phyloP scores from a whole-genome alignment of 2,888 invertebrate genomes.

The Eupeodes latifasciatus region DNA sequence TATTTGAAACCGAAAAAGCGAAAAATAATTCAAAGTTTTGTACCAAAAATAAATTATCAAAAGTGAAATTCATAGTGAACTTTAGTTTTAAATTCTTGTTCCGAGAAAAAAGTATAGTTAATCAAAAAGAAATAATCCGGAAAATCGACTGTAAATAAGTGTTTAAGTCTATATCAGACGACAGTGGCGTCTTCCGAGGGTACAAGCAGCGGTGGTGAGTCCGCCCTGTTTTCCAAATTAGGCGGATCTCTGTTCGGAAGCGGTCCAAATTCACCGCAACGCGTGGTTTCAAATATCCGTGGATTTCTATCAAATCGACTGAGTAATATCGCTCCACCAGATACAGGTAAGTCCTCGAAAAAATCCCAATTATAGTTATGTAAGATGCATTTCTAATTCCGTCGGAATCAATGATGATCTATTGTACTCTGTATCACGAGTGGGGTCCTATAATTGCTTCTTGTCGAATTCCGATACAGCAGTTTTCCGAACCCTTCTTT shows the following conservation, averaged over 20 bases:
- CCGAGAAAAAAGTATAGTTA: slow-evolving; percentile 38
- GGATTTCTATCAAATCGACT: slow-evolving; percentile 88
- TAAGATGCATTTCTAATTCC: slow-evolving; percentile 42
- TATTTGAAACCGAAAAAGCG: slow-evolving; percentile 59
- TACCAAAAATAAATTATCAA: slow-evolving; percentile 21
- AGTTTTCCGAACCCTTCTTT: slow-evolving; percentile 33
- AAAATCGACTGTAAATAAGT: slow-evolving; percentile 65
- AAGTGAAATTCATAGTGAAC: slow-evolving; percentile 43
- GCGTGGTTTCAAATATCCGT: slow-evolving; percentile 90
- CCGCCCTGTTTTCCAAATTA: slow-evolving; percentile 88
- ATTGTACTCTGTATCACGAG: slow-evolving; percentile 10
- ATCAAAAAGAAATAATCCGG: slow-evolving; percentile 14
- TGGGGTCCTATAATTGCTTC: not conserved
- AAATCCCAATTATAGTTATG: not conserved
- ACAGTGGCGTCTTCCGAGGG: slow-evolving; percentile 85
- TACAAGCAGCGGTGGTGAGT: slow-evolving; percentile 85
- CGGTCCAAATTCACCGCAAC: slow-evolving; percentile 88
- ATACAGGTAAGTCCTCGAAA: slow-evolving; percentile 87
- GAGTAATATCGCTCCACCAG: slow-evolving; percentile 88
- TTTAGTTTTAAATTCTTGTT: slow-evolving; percentile 47
- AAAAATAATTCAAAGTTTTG: slow-evolving; percentile 18
- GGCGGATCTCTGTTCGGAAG: slow-evolving; percentile 88
- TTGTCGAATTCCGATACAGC: not conserved
- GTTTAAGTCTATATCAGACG: slow-evolving; percentile 73
- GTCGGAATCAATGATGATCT: slow-evolving; percentile 50